Evolutionary conservation across 2,113 vertebrate genomes (phyloP).

Genomic region (Entelurus aequoreus): DNA sequence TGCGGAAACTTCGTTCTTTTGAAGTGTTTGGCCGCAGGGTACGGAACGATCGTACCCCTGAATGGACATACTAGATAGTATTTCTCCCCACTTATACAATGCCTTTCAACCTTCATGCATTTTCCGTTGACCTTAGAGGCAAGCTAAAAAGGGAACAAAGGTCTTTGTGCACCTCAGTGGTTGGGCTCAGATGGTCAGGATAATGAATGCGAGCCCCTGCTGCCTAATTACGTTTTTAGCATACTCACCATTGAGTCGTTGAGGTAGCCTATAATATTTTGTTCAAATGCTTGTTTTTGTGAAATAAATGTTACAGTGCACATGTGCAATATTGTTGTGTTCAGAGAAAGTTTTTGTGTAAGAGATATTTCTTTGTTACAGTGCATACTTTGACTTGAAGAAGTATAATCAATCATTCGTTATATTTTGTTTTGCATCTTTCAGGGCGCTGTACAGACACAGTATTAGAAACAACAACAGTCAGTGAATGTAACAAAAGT

Average conservation of each 20-base stretch:
- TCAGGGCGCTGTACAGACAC: no score
- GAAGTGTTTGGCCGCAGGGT: slow-evolving; percentile 1
- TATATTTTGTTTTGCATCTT: no score
- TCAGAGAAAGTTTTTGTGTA: no score
- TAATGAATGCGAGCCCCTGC: slow-evolving; percentile 14
- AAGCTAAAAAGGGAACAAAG: neutral
- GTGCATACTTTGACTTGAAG: no score
- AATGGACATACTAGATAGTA: neutral
- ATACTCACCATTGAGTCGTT: neutral
- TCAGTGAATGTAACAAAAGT: no score
- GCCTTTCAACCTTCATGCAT: neutral
- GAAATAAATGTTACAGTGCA: no score
- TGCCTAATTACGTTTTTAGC: slow-evolving; percentile 18
- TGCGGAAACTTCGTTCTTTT: slow-evolving; percentile 13
- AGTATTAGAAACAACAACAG: no score
- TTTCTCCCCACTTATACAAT: neutral
- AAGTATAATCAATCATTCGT: no score
- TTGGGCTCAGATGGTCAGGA: neutral
- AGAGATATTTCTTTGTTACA: no score
- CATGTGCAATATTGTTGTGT: no score
- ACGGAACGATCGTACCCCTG: neutral
- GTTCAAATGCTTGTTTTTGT: no score
- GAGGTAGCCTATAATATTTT: no score
- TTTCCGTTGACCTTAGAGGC: neutral
- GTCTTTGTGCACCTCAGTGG: neutral